Base-by-base conservation (phyloP, 2,113 vertebrate species). In the Thymallus thymallus region DNA sequence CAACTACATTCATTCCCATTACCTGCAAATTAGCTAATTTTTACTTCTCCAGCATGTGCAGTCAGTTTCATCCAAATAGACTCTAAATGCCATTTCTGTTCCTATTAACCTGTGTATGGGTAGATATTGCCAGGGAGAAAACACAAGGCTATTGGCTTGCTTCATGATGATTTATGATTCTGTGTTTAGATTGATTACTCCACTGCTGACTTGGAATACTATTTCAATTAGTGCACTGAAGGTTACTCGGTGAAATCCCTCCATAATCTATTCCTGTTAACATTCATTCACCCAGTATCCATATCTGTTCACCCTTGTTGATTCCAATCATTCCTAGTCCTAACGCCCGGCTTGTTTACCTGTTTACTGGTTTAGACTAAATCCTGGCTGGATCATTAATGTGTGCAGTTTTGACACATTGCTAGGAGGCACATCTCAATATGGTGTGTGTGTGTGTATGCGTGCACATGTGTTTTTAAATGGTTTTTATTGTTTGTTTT, bases 211-310 rank as follows among this genome's bases (percentile, higher is more conserved):
- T 98, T 97, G 94, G 96, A 98, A 96, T 98, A 98, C 97, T 99
- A 98, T 99, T 98, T 99, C 98, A 99, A 99, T 99, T 99, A 99
- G 96, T 96, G 95, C 95, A 96, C 95, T 96, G 97, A 99, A 99
- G 98, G 97, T 99, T 97, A 99, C 96, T 97, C 97, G 94, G 94
- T 95, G 95, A 98, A 99, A 98, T 98, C 95, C 96, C 96, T 97
- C 97, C 95, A 98, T 99, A 98, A 99, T 99, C 98, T 99, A 97
- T 99, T 98, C 96, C 98, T 98, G 98, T 99, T 98, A 99, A 97
- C 95, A 96, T 95, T 98, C 98, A 98, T 98, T 96, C 95, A 94
- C 91, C 91, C 93, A 98, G 95, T 96, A 97, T 96, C 96, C 96
- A 97, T 96, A 98, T 98, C 95, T 98, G 96, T 98, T 99, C 97